Conservation (phyloP, 2,113 vertebrate species). For the Vulpes vulpes region DNA sequence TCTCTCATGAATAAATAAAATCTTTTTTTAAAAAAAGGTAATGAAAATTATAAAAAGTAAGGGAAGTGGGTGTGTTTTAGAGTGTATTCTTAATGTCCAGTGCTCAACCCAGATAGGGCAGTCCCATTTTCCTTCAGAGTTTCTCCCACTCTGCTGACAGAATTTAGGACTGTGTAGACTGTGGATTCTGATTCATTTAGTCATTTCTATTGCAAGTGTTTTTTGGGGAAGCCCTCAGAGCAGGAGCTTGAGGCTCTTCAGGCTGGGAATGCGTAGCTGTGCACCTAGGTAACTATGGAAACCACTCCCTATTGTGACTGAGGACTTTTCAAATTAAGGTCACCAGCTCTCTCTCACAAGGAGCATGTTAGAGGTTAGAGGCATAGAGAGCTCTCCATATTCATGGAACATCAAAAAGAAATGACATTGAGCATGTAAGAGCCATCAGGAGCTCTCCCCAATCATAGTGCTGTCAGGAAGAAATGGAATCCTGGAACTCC, state of each 20-base stretch:
- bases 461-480: neutral
- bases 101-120: neutral
- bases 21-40: neutral
- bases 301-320: neutral
- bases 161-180: neutral
- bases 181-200: neutral
- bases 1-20: no score
- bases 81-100: neutral
- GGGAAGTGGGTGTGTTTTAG: neutral
- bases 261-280: neutral
- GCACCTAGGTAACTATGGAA: neutral
- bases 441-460: neutral
- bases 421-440: neutral
- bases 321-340: neutral
- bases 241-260: neutral
- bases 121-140: no score
- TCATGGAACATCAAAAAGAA: neutral
- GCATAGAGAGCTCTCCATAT: neutral
- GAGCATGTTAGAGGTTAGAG: accelerated
- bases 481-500: neutral
- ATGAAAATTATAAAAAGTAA: neutral
- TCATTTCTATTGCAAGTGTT: neutral
- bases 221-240: no score
- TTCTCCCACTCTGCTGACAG: neutral
- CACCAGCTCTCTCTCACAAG: neutral